phyloP scores from a whole-genome alignment of 1,140 invertebrate genomes.

The Lepeophtheirus salmonis region DNA sequence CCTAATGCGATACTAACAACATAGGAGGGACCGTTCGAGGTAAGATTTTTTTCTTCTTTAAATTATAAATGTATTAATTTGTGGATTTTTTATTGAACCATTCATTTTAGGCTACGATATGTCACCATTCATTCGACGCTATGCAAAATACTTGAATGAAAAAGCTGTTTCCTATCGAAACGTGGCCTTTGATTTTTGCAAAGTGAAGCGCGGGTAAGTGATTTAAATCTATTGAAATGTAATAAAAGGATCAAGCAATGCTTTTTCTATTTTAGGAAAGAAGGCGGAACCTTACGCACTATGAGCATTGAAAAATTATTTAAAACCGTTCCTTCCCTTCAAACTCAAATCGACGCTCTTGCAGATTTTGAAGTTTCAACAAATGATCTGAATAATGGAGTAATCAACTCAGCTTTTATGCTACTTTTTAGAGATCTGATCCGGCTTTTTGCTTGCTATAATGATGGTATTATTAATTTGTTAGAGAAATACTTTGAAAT shows the following conservation, averaged over 20 bases:
- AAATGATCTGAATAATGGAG: constrained; percentile 90
- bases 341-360: constrained; percentile 81
- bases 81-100: background rate
- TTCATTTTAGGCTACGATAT: constrained; percentile 80
- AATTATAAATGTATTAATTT: background rate
- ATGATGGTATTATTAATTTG: constrained; percentile 98
- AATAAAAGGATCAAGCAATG: too few relatives aligned
- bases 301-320: constrained; percentile 94
- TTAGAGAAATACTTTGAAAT: constrained; percentile 99
- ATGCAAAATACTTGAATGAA: constrained; percentile 97
- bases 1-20: too few relatives aligned
- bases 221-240: too few relatives aligned
- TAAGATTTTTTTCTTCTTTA: too few relatives aligned
- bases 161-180: constrained; percentile 93
- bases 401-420: constrained; percentile 97
- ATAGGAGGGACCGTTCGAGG: background rate
- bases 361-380: constrained; percentile 93
- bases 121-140: constrained; percentile 94
- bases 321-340: constrained; percentile 86
- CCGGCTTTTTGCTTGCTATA: constrained; percentile 95
- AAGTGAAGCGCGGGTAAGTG: constrained; percentile 92
- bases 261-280: constrained; percentile 62
- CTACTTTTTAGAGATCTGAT: constrained; percentile 95
- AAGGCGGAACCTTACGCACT: constrained; percentile 84
- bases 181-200: constrained; percentile 99